Conservation (phyloP, 2,113 vertebrate species). For the Meleagris gallopavo region DNA sequence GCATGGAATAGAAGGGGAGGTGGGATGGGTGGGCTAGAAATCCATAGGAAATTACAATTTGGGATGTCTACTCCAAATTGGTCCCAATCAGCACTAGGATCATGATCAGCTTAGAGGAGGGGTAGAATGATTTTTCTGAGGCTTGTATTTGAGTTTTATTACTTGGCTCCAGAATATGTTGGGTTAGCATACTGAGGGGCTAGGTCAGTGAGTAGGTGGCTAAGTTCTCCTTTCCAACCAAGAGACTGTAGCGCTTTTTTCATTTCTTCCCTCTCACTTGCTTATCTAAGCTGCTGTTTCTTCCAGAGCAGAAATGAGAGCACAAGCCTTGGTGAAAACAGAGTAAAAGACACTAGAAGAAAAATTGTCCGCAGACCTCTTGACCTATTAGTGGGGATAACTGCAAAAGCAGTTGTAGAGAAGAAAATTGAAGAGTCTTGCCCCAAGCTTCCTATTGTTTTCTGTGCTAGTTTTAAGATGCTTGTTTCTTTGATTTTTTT, state of each 20-base stretch:
- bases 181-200: neutral
- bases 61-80: neutral
- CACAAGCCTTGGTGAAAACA: neutral
- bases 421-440: neutral
- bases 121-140: neutral
- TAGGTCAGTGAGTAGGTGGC: neutral
- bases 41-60: neutral
- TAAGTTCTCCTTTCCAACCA: neutral
- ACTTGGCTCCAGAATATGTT: neutral
- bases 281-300: neutral
- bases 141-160: neutral
- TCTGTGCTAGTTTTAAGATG: neutral
- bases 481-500: neutral
- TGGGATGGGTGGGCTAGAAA: neutral
- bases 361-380: neutral
- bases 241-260: neutral
- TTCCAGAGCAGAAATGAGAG: neutral
- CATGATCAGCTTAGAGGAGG: neutral
- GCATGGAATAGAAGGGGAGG: neutral
- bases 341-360: neutral
- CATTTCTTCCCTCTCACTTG: neutral
- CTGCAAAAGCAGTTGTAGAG: neutral
- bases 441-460: neutral
- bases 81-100: neutral
- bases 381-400: neutral